These are phyloP conservation scores for Cherax destructor DNA, from an alignment of 1,140 invertebrate genomes.

Conservation along the genomic window DNA sequence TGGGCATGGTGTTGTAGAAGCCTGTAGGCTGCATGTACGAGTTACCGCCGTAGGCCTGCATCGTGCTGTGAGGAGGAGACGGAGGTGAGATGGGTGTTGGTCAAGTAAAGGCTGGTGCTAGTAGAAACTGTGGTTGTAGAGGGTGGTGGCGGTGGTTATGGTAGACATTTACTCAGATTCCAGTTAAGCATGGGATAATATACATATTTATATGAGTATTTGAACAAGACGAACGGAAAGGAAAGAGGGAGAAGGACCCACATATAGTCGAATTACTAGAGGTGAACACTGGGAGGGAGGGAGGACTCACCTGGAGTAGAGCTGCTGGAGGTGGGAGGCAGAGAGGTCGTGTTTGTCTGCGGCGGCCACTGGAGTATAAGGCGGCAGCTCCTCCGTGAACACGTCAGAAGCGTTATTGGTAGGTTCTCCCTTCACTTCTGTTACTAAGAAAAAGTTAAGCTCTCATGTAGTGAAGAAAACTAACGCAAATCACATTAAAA, in stretches of 20 bases:
- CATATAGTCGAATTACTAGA: background rate
- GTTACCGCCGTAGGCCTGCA: constrained; percentile 71
- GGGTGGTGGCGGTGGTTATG: no score
- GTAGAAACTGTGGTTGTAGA: no score
- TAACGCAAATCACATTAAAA: no score
- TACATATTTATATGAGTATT: no score
- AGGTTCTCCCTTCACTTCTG: constrained; percentile 63
- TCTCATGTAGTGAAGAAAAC: no score
- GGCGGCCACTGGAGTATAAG: constrained; percentile 24
- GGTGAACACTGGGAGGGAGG: background rate
- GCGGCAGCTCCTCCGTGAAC: constrained; percentile 50
- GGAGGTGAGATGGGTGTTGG: no score
- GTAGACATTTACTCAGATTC: no score
- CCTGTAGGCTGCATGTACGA: constrained; percentile 70
- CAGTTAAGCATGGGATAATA: no score
- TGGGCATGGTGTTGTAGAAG: constrained; percentile 71
- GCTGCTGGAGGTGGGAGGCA: constrained; percentile 65
- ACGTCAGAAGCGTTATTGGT: constrained; percentile 38
- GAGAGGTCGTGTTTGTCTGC: constrained; percentile 65
- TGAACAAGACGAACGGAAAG: background rate
- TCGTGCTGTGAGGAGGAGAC: constrained; percentile 51
- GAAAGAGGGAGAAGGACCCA: background rate
- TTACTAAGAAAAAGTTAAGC: background rate
- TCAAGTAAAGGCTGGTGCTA: no score
- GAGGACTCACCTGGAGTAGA: constrained; percentile 63